These are phyloP conservation scores for Psittacula echo DNA, from an alignment of 2,797 vertebrate species.

Conservation along the genomic window DNA sequence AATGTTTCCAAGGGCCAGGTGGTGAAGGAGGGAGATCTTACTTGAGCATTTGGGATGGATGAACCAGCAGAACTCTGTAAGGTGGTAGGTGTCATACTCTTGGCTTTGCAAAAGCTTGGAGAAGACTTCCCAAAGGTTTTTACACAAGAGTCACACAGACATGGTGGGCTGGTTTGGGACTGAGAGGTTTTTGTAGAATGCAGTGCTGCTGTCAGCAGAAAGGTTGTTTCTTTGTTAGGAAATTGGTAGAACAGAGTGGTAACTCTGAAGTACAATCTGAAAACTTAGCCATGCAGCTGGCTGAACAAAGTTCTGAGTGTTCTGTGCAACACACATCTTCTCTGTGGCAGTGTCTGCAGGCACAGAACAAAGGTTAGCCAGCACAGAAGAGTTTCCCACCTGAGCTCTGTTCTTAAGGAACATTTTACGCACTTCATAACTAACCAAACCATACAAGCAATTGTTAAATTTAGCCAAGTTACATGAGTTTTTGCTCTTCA, in stretches of 20 bases:
- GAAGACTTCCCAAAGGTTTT: background rate
- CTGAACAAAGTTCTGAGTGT: background rate
- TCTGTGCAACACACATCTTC: background rate
- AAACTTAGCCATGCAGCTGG: background rate
- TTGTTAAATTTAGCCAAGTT: background rate
- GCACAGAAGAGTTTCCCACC: background rate
- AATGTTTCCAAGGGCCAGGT: constrained; percentile 97
- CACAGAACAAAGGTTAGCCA: background rate
- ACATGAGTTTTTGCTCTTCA: background rate
- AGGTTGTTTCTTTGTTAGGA: background rate
- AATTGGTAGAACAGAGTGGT: background rate
- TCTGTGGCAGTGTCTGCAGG: background rate
- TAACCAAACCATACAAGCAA: background rate
- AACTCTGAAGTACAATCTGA: background rate
- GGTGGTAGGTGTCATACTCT: constrained; percentile 74
- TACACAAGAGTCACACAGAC: background rate
- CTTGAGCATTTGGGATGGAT: constrained; percentile 88
- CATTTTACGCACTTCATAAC: accelerated
- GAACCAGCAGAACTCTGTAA: constrained; percentile 95
- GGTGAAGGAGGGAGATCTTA: constrained; percentile 90
- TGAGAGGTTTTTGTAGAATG: background rate
- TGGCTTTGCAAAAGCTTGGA: background rate
- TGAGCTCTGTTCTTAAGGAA: background rate
- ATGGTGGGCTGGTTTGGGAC: background rate
- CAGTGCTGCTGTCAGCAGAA: background rate